Percentiles rank a stretch among this genome's conserved stretches.
These are phyloP conservation scores for Pangasius larnaudii DNA, from an alignment of 2,797 vertebrate species.

Conservation along the genomic window DNA sequence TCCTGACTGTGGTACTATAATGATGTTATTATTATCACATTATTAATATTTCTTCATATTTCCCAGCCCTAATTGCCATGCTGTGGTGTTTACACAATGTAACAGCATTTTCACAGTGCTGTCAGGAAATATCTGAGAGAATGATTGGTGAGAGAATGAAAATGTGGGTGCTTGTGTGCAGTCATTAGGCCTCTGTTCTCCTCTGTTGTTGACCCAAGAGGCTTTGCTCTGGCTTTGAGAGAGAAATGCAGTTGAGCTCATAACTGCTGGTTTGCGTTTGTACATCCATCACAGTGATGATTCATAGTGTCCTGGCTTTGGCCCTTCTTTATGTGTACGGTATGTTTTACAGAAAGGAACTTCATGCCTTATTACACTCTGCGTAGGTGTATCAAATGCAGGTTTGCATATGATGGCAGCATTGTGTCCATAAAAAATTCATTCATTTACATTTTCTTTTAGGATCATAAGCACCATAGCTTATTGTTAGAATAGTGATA, in stretches of 20 bases:
- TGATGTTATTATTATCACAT: neutral
- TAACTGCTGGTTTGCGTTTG: constrained; percentile 29
- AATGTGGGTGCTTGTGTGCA: neutral
- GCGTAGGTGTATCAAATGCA: neutral
- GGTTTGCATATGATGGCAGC: constrained; percentile 6
- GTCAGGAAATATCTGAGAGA: neutral
- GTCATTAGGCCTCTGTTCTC: constrained; percentile 9
- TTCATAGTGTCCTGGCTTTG: constrained; percentile 13
- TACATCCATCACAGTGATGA: constrained; percentile 10
- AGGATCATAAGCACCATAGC: neutral
- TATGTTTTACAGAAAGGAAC: neutral
- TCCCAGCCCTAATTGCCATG: neutral
- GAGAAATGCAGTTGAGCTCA: constrained; percentile 18
- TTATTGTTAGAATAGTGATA: neutral
- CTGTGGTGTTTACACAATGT: neutral
- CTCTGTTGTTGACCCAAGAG: constrained; percentile 4
- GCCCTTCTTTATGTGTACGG: constrained; percentile 15
- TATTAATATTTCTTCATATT: neutral
- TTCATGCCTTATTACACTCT: neutral
- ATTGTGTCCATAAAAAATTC: neutral
- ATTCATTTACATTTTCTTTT: constrained; percentile 10
- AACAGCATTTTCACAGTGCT: constrained; percentile 20
- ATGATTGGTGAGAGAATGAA: neutral
- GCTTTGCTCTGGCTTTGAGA: constrained; percentile 14
- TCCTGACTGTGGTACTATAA: too few relatives aligned